Conservation (phyloP, 2,113 vertebrate species). For the Mirounga angustirostris region DNA sequence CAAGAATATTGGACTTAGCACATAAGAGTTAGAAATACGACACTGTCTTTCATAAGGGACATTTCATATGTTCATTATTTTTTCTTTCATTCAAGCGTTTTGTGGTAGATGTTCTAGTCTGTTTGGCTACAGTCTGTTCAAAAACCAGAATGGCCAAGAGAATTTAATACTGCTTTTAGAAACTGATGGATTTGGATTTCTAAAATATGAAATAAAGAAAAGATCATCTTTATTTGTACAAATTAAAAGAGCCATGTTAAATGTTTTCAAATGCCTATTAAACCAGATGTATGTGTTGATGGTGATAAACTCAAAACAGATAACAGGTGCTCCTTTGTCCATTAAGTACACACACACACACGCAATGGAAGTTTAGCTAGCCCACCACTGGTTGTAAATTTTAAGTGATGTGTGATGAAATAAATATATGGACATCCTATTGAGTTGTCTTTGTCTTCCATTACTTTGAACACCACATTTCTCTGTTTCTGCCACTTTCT, state of each 20-base stretch:
- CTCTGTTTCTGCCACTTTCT: not conserved
- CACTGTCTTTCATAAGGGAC: not conserved
- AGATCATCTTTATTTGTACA: conserved; percentile 20
- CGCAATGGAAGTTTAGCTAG: not conserved
- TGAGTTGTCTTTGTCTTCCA: not conserved
- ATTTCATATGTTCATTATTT: not conserved
- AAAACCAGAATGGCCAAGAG: not conserved
- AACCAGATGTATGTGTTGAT: not conserved
- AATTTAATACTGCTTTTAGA: not conserved
- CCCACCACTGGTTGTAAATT: not conserved
- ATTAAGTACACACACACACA: not conserved
- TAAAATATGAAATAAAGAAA: conserved; percentile 28
- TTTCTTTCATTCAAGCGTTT: not conserved
- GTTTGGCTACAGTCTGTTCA: not conserved
- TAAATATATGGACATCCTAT: conserved; percentile 62
- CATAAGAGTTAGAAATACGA: not conserved
- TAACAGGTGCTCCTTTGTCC: not conserved
- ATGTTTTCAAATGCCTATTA: conserved; percentile 59
- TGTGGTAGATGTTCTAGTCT: not conserved
- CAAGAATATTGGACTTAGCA: not conserved
- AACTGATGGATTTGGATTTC: conserved; percentile 27
- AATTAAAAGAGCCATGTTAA: conserved; percentile 29
- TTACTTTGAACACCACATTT: not conserved
- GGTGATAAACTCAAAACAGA: not conserved
- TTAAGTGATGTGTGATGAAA: conserved; percentile 53